Base-by-base conservation (phyloP, 2,113 vertebrate genomes). In the Turdus rufiventris region DNA sequence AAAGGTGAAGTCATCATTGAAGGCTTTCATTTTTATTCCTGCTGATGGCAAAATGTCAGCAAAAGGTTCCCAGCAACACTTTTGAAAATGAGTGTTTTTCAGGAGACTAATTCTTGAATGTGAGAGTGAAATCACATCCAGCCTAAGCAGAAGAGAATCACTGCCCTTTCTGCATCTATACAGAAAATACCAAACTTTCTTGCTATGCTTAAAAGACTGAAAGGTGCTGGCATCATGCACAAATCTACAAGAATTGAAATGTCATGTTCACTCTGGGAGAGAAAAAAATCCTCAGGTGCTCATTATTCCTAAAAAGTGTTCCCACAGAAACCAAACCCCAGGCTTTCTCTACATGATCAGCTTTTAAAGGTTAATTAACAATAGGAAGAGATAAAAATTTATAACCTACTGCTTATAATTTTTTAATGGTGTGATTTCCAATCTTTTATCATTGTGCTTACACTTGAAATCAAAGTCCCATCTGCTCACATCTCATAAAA, bases 301-400 rank as follows among this genome's bases (percentile, higher is more conserved):
- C 96, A 97, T 98, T 97, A 97, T 78, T 91, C 85, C 89, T 94
- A 94, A 96, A 97, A 86, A 85, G 92, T 68, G 42, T 79, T 95
- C 79, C 93, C 90, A 75, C 91, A 97, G 95, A 96, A 97, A 92
- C 75, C 82, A 94, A 92, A 85, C 93, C 76, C 87, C 88, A 88
- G 91, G 96, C 86, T 89, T 94, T 96, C 94, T 83, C 78, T 75
- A 93, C 94, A 80, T 88, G 94, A 97, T 91, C 95, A 93, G 93
- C 31, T 96, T 97, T 97, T 97, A 98, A 98, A 98, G 98, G 97
- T 98, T 98, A 98, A 98, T 98, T 97, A 98, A 97, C 94, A 96
- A 82, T 73, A 93, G 92, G 28, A 38, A 97, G 72, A 83, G 70
- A 97, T 98, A 97, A 97, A 98, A 97, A 98, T 97, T 96, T 96